Base-by-base conservation (phyloP, 2,113 vertebrate species). In the Corapipo altera region DNA sequence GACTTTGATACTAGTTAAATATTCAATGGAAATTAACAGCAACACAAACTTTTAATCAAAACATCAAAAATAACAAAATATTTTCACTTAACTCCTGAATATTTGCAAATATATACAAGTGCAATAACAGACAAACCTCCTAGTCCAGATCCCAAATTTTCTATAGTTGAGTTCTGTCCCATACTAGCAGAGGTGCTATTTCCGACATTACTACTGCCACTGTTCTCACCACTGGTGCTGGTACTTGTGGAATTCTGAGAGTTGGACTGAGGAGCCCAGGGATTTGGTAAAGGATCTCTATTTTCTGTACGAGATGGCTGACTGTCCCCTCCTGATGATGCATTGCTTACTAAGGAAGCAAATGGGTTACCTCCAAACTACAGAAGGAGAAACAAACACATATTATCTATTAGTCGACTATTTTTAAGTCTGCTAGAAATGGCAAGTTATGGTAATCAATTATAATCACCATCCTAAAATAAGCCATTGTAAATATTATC, bases 331-430 rank as follows among this genome's bases (percentile, higher is more conserved):
- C 97, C 97, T 88, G 97, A 52, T 20, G 97, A 93, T 44, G 95
- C 75, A 96, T 94, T 98, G 97, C 97, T 98, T 94, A 98, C 98
- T 91, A 98, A 97, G 7, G 98, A 98, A 95, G 98, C 98, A 97
- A 98, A 98, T 24, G 98, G 98, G 80, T 98, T 98, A 69, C 98
- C 98, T 95, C 98, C 98, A 95, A 98, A 98, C 98, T 98, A 95
- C 33, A 97, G 37, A 57, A 92, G 80, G 37, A 46, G 86, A 95
- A 97, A 24, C 65, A 92, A 93, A 92, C 39, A 81, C 5, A 5
- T 30, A 76, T 62, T 21, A 92, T 44, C 62, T 65, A 54, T 66
- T 73, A 91, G 64, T n/a, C 19, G 28, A 71, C 39, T 81, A 65
- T 65, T 81, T 89, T 85, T 22, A 93, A 52, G 75, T 54, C 30